Conservation (phyloP, 1,140 invertebrate species). For the Lepidurus arcticus region DNA sequence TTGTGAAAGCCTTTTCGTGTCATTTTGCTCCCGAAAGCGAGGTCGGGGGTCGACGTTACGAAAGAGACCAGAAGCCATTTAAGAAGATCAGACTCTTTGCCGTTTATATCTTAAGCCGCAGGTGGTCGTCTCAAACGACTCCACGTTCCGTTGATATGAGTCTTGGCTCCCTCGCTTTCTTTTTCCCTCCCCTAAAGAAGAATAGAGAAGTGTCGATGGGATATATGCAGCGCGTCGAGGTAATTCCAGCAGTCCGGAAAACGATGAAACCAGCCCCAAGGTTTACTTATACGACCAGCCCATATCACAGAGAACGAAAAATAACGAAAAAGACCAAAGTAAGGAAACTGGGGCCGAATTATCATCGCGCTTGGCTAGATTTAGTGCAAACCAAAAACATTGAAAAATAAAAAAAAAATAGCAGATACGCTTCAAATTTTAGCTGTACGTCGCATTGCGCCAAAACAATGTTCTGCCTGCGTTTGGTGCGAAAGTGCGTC, state of each 20-base stretch:
- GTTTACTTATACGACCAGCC: neutral
- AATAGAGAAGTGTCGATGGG: neutral
- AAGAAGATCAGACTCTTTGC: conserved; percentile 15
- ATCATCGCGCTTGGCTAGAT: neutral
- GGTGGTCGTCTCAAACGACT: conserved; percentile 13
- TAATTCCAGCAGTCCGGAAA: neutral
- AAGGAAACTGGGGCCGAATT: neutral
- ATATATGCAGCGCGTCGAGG: neutral
- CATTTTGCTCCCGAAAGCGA: conserved; percentile 17
- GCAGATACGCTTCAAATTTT: no score
- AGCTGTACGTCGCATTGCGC: no score
- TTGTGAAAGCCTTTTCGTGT: conserved; percentile 21
- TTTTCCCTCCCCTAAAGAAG: neutral
- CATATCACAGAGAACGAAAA: neutral
- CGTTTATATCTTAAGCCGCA: conserved; percentile 18
- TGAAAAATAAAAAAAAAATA: no score
- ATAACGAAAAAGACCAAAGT: neutral
- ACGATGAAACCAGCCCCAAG: neutral
- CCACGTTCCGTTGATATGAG: conserved; percentile 8
- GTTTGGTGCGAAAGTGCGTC: no score
- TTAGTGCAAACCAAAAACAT: neutral
- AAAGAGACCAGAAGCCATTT: conserved; percentile 21
- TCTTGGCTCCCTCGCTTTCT: neutral
- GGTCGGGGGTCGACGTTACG: conserved; percentile 16
- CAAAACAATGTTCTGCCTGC: no score